phyloP scores from a whole-genome alignment of 2,113 vertebrate species.

The Argyrosomus japonicus region DNA sequence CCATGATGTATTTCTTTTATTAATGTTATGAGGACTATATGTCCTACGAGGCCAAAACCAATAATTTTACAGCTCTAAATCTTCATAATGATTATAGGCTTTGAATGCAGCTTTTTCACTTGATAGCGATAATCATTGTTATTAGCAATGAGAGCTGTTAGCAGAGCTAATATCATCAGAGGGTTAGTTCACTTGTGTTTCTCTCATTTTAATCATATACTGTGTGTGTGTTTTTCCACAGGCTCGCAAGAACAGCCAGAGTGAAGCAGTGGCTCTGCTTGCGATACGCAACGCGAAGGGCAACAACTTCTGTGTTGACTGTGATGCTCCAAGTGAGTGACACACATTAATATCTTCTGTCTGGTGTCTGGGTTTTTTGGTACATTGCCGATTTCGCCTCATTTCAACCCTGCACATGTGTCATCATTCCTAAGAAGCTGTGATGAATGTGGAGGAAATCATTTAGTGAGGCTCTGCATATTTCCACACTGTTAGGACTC shows the following conservation, averaged over 20 bases:
- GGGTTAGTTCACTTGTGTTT: background rate
- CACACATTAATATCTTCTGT: background rate
- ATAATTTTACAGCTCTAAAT: constrained; percentile 17
- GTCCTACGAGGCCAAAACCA: background rate
- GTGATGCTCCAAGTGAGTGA: constrained; percentile 90
- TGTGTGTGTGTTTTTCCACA: constrained; percentile 69
- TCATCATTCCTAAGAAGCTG: background rate
- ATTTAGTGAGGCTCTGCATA: background rate
- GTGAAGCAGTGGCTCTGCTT: constrained; percentile 93
- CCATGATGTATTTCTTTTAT: constrained; percentile 8
- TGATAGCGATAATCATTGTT: constrained; percentile 8
- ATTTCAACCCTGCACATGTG: background rate
- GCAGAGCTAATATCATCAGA: background rate
- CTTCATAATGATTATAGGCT: constrained; percentile 6
- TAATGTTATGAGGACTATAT: background rate
- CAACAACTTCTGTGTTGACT: constrained; percentile 94
- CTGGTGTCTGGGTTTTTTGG: background rate
- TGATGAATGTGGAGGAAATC: background rate
- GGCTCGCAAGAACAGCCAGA: constrained; percentile 93
- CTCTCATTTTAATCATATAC: background rate
- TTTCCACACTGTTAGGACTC: background rate
- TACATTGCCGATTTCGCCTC: background rate
- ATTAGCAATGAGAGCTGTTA: background rate
- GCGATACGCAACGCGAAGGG: constrained; percentile 93
- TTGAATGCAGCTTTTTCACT: background rate